Evolutionary conservation across 2,888 invertebrate genomes (phyloP).

Genomic region (Drosophila buzzatii): DNA sequence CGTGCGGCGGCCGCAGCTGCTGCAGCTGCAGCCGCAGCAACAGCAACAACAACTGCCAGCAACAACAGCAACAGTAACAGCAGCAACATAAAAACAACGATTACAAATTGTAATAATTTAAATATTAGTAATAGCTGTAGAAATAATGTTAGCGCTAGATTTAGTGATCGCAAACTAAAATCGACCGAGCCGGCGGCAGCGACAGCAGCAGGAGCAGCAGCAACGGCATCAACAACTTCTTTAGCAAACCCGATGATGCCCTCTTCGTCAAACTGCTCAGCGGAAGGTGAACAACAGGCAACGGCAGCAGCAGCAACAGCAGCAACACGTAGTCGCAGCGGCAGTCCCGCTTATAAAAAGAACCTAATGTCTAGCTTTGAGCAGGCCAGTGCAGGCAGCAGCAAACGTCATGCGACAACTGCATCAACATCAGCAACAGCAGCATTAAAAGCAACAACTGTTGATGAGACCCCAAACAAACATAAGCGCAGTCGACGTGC

Average conservation of each 20-base stretch:
- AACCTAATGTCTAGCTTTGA: conserved; percentile 83
- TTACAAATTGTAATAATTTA: conserved; percentile 80
- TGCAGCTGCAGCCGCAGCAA: conserved; percentile 19
- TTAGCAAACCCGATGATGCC: conserved; percentile 41
- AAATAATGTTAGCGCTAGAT: conserved; percentile 69
- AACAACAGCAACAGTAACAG: conserved; percentile 25
- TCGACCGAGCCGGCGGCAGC: conserved; percentile 51
- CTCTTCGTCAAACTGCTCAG: conserved; percentile 33
- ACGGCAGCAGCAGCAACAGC: conserved; percentile 53
- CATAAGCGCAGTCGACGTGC: conserved; percentile 73
- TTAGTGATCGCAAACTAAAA: conserved; percentile 68
- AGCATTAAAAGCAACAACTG: conserved; percentile 13
- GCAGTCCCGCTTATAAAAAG: conserved; percentile 81
- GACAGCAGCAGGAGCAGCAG: conserved; percentile 35
- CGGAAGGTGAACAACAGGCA: conserved; percentile 40
- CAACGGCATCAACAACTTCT: conserved; percentile 46
- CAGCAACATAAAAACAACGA: conserved; percentile 70
- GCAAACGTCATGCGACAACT: conserved; percentile 31
- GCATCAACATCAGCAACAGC: not conserved
- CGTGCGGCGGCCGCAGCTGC: conserved; percentile 32
- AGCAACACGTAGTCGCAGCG: conserved; percentile 48
- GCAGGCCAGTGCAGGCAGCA: conserved; percentile 34
- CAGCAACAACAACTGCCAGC: conserved; percentile 36
- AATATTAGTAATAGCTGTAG: conserved; percentile 74
- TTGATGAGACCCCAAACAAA: conserved; percentile 20